Conservation (phyloP, 1,140 invertebrate genomes). For the Drosophila albomicans region DNA sequence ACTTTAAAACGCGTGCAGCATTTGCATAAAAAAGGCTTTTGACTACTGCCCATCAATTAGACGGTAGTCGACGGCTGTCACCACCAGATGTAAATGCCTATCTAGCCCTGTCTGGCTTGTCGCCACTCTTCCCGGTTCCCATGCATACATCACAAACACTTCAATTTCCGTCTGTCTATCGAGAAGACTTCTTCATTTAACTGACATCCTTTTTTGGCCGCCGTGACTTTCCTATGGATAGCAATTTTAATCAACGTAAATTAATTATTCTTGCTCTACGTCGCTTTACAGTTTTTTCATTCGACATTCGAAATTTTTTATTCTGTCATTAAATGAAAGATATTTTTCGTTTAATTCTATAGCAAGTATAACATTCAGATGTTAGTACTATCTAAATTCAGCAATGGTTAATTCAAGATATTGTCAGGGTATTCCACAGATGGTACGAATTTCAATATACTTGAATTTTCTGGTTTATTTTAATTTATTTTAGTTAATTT, state of each 20-base stretch:
- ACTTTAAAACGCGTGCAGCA: constrained; percentile 45
- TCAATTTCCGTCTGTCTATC: constrained; percentile 73
- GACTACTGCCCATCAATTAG: constrained; percentile 69
- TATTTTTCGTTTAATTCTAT: background rate
- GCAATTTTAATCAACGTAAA: constrained; percentile 78
- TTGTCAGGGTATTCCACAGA: no score
- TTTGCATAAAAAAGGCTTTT: constrained; percentile 73
- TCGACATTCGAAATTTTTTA: background rate
- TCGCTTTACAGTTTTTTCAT: constrained; percentile 17
- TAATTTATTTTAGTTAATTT: no score
- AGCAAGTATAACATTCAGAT: no score
- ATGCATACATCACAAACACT: constrained; percentile 72
- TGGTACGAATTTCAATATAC: no score
- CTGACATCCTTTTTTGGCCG: constrained; percentile 10
- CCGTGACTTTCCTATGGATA: constrained; percentile 27
- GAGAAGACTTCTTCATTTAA: constrained; percentile 11
- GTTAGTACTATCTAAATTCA: no score
- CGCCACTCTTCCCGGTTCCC: constrained; percentile 4
- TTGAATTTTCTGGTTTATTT: no score
- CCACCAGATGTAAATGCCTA: constrained; percentile 54
- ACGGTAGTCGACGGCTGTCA: constrained; percentile 55
- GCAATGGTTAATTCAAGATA: no score
- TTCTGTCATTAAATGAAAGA: constrained; percentile 2
- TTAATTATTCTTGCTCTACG: constrained; percentile 70
- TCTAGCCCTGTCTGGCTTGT: constrained; percentile 15